phyloP scores from a whole-genome alignment of 2,113 vertebrate genomes.

The Rhinogobius similis region DNA sequence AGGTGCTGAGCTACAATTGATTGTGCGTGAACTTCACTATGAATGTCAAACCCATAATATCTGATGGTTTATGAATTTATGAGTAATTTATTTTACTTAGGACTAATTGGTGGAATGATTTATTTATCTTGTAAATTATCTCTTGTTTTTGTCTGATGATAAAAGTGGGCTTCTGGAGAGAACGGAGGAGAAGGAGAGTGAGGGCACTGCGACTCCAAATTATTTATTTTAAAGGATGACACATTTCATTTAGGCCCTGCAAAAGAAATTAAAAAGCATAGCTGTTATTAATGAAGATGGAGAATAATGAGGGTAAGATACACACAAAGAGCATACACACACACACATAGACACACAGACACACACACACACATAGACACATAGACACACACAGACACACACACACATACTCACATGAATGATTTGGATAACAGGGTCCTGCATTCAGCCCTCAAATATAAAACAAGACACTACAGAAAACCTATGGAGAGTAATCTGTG shows the following conservation, averaged over 20 bases:
- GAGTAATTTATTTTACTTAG: constrained; percentile 80
- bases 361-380: neutral
- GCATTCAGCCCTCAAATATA: neutral
- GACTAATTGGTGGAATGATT: constrained; percentile 78
- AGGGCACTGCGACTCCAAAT: constrained; percentile 49
- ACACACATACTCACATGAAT: no score
- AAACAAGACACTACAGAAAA: neutral
- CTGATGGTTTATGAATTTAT: constrained; percentile 71
- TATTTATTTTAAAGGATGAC: constrained; percentile 69
- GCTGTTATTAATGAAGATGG: constrained; percentile 71
- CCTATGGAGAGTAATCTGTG: neutral
- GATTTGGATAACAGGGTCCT: neutral
- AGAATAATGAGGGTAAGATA: constrained; percentile 50
- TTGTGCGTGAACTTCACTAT: constrained; percentile 67
- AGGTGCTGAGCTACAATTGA: constrained; percentile 9
- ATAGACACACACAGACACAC: constrained; percentile 26
- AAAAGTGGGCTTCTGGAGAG: constrained; percentile 20
- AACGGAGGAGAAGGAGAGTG: constrained; percentile 11
- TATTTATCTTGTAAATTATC: constrained; percentile 78
- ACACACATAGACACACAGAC: constrained; percentile 11
- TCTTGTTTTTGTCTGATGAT: constrained; percentile 41
- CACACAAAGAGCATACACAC: constrained; percentile 26
- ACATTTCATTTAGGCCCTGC: constrained; percentile 70
- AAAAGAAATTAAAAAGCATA: constrained; percentile 73
- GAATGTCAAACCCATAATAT: constrained; percentile 73